Conservation (phyloP, 1,140 invertebrate species). For the Brachystomella parvula region DNA sequence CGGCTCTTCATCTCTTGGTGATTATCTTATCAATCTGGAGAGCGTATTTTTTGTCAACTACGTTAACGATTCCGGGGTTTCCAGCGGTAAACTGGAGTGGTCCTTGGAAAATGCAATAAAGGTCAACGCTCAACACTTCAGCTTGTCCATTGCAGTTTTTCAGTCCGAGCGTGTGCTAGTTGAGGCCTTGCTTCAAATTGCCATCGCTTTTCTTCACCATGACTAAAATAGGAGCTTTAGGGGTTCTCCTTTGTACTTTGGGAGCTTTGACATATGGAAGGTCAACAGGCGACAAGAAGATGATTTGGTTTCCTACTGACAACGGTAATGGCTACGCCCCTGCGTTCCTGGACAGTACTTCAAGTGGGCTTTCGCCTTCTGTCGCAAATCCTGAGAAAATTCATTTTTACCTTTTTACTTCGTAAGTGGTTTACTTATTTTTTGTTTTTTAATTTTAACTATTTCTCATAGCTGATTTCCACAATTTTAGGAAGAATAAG, state of each 20-base stretch:
- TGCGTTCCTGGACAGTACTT: neutral
- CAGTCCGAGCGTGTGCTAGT: neutral
- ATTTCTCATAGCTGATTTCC: neutral
- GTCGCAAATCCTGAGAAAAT: constrained; percentile 16
- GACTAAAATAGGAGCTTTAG: neutral
- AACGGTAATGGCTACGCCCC: neutral
- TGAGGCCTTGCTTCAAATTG: neutral
- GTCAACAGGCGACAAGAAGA: neutral
- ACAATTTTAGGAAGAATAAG: constrained; percentile 4
- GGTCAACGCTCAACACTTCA: neutral
- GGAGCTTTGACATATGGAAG: neutral
- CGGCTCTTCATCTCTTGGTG: neutral
- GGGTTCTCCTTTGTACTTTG: neutral
- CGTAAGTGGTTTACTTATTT: constrained; percentile 16
- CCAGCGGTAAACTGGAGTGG: neutral
- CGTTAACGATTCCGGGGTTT: neutral
- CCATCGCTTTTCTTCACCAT: neutral
- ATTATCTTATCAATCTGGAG: neutral
- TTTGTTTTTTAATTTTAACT: neutral
- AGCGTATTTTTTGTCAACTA: neutral
- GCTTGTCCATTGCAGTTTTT: neutral
- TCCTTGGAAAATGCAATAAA: constrained; percentile 13
- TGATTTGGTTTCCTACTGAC: constrained; percentile 10
- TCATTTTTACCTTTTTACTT: constrained; percentile 21
- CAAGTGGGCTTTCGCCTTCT: neutral